phyloP scores from a whole-genome alignment of 2,113 vertebrate species.

The Sphyrna mokarran region DNA sequence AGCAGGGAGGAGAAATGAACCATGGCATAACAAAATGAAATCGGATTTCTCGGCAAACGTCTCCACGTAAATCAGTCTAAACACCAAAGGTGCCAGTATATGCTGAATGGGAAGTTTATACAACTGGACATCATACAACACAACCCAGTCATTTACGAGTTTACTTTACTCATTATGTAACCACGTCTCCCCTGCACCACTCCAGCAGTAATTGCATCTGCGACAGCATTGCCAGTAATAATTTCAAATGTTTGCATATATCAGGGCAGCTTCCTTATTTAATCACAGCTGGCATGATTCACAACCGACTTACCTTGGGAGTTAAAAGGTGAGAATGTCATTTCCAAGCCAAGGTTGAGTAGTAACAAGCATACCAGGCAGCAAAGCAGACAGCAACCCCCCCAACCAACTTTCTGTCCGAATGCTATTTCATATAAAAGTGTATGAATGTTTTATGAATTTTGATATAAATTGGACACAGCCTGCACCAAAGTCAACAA shows the following conservation, averaged over 20 bases:
- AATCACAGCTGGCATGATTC: not conserved
- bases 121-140: constrained; percentile 7
- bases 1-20: not conserved
- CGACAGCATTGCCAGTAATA: not conserved
- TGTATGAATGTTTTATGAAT: not conserved
- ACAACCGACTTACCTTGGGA: not conserved
- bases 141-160: not conserved
- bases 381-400: not conserved
- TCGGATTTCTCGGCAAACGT: not conserved
- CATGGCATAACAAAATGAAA: not conserved
- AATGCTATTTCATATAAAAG: not conserved
- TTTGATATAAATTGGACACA: not conserved
- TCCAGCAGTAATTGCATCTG: not conserved
- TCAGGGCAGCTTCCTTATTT: not conserved
- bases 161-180: not conserved
- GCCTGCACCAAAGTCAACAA: not conserved
- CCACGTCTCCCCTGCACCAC: not conserved
- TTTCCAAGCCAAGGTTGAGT: not conserved
- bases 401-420: not conserved
- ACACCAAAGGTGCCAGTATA: not conserved
- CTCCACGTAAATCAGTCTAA: constrained; percentile 21
- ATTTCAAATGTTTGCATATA: not conserved
- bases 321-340: not conserved
- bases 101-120: constrained; percentile 14
- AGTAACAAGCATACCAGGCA: not conserved